Evolutionary conservation across 2,113 vertebrate genomes (phyloP).

Genomic region (Pimephales promelas): DNA sequence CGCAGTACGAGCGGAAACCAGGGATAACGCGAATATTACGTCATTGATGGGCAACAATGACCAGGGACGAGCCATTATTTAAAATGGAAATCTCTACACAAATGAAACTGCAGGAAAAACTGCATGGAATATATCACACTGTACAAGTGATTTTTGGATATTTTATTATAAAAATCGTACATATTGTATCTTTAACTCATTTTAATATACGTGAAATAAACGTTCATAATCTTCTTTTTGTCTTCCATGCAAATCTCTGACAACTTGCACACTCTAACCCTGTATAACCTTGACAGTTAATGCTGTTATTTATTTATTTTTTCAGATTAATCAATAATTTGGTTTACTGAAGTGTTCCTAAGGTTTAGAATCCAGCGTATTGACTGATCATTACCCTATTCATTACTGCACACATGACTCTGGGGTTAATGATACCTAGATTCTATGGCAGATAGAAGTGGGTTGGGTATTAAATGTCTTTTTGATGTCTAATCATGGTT

Average conservation of each 20-base stretch:
- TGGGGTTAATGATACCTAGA: constrained; percentile 9
- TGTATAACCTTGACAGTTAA: constrained; percentile 33
- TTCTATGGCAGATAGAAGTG: neutral
- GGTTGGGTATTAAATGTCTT: constrained; percentile 16
- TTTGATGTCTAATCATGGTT: constrained; percentile 9
- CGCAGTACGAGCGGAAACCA: too few relatives aligned
- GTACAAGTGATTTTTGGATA: too few relatives aligned
- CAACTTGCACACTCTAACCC: constrained; percentile 42
- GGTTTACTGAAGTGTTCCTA: constrained; percentile 28
- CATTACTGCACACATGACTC: constrained; percentile 33
- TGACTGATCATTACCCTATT: constrained; percentile 16
- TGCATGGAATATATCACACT: too few relatives aligned
- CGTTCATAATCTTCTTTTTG: neutral
- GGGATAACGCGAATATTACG: too few relatives aligned
- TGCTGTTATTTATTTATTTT: neutral
- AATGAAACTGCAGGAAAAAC: too few relatives aligned
- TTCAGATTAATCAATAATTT: constrained; percentile 42
- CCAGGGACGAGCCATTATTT: too few relatives aligned
- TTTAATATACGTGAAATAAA: too few relatives aligned
- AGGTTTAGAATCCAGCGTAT: constrained; percentile 4
- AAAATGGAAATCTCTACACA: too few relatives aligned
- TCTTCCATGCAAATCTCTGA: constrained; percentile 6
- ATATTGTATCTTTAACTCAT: too few relatives aligned
- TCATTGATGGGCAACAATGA: too few relatives aligned
- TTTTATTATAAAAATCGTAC: too few relatives aligned